Percentiles rank a stretch among this genome's conserved stretches.
These are phyloP conservation scores for Sinosuthora webbiana DNA, from an alignment of 2,113 vertebrate species.

Conservation along the genomic window DNA sequence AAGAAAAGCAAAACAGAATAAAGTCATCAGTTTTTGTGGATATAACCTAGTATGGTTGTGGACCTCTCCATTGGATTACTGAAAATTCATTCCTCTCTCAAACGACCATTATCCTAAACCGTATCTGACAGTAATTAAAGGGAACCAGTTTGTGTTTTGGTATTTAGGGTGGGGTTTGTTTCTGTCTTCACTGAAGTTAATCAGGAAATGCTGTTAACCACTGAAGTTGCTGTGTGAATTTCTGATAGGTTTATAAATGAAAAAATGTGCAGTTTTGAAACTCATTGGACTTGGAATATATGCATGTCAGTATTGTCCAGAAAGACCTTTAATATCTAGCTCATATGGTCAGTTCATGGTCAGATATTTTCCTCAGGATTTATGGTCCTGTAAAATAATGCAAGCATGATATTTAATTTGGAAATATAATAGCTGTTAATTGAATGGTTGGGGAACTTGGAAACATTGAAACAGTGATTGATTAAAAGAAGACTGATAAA, in stretches of 20 bases:
- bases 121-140: background rate
- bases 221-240: background rate
- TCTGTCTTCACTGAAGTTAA: background rate
- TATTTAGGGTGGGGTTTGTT: background rate
- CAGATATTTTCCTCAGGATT: background rate
- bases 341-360: background rate
- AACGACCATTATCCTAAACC: background rate
- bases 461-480: background rate
- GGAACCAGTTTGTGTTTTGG: background rate
- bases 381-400: background rate
- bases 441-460: background rate
- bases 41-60: background rate
- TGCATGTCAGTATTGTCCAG: background rate
- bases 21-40: background rate
- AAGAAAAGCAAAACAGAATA: slow-evolving; percentile 7
- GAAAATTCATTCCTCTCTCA: background rate
- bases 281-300: background rate
- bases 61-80: background rate
- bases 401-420: background rate
- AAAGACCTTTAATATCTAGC: background rate
- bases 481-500: background rate
- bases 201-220: background rate
- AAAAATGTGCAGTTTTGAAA: background rate
- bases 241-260: background rate
- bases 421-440: background rate